Evolutionary conservation across 1,140 invertebrate genomes (phyloP).

Genomic region (Mesaphorura yosii): DNA sequence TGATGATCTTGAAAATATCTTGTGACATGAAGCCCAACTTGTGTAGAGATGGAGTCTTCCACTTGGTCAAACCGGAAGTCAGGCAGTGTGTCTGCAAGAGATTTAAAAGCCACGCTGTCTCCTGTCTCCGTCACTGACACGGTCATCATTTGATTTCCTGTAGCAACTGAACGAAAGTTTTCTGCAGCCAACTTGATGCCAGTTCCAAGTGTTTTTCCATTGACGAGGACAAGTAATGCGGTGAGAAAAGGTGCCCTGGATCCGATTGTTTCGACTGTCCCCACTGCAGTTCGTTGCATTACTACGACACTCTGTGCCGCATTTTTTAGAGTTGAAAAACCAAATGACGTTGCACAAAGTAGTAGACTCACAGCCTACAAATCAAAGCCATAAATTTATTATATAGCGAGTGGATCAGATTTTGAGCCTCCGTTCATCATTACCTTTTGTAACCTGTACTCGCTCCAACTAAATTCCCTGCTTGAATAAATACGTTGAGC

Average conservation of each 20-base stretch:
- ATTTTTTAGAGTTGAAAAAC: not conserved
- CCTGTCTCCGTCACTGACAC: not conserved
- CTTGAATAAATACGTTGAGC: not conserved
- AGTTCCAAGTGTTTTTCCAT: too few species aligned
- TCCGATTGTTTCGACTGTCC: not conserved
- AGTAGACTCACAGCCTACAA: conserved; percentile 13
- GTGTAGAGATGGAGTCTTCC: not conserved
- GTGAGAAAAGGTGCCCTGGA: not conserved
- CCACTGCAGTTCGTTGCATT: not conserved
- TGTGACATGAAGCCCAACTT: not conserved
- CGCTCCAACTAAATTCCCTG: conserved; percentile 12
- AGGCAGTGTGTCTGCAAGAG: not conserved
- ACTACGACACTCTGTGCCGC: conserved; percentile 2
- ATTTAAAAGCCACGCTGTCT: not conserved
- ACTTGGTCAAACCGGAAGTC: not conserved
- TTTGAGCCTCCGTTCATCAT: too few species aligned
- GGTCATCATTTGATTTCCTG: too few species aligned
- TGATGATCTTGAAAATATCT: conserved; percentile 5
- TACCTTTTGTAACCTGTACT: conserved; percentile 13
- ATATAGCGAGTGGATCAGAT: too few species aligned
- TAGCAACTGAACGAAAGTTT: too few species aligned
- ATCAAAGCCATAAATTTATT: too few species aligned
- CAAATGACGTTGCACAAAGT: conserved; percentile 8
- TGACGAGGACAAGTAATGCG: conserved; percentile 8
- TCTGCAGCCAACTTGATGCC: too few species aligned